These are phyloP conservation scores for Epirrita christyi DNA, from an alignment of 2,888 invertebrate species.

Conservation along the genomic window DNA sequence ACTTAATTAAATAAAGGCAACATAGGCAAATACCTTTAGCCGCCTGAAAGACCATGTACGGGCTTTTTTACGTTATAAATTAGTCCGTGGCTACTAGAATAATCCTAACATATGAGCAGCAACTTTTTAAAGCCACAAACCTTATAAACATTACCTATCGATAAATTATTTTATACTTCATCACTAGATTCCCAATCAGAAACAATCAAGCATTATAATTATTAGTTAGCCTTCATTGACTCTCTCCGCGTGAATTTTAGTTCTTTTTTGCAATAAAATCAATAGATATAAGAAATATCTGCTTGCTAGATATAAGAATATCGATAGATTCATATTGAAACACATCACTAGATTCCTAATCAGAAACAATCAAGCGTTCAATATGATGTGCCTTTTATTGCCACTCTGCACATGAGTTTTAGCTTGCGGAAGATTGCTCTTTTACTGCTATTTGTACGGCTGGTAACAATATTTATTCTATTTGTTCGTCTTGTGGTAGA, in stretches of 20 bases:
- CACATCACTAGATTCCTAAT: conserved; percentile 31
- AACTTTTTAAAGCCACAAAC: no score
- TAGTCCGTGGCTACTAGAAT: no score
- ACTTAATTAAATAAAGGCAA: no score
- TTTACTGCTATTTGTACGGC: conserved; percentile 42
- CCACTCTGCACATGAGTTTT: conserved; percentile 62
- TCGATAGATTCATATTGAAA: conserved; percentile 15
- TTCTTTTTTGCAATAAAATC: no score
- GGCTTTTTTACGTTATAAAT: no score
- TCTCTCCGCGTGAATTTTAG: conserved; percentile 56
- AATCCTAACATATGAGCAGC: no score
- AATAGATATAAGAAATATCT: no score
- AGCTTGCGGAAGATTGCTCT: conserved; percentile 55
- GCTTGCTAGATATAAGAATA: neutral
- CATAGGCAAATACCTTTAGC: no score
- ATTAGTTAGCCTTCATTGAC: conserved; percentile 39
- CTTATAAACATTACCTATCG: no score
- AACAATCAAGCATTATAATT: conserved; percentile 28
- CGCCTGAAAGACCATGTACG: no score
- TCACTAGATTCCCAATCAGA: conserved; percentile 32
- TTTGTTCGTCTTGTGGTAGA: neutral
- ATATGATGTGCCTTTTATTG: conserved; percentile 54
- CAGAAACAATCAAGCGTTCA: conserved; percentile 29
- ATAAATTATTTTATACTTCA: conserved; percentile 19
- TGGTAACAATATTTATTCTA: conserved; percentile 19